Base-by-base conservation (phyloP, 2,113 vertebrate genomes). In the Colistium nudipinnis region DNA sequence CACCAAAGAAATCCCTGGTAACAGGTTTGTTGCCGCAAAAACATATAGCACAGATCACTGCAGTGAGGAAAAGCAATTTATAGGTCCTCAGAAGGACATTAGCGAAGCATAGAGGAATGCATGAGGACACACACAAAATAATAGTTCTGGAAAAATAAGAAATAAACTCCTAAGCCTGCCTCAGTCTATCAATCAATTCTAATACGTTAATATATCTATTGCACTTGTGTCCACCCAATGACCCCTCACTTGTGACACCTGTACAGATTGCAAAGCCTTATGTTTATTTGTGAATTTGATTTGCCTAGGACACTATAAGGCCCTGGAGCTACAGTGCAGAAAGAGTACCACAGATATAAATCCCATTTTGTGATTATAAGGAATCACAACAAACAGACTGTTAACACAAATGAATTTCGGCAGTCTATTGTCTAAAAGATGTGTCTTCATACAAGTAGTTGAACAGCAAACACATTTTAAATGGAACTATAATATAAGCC, bases 61-160 rank as follows among this genome's bases (percentile, higher is more conserved):
- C 31, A 31, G 24, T 8, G 38, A 70, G 22, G 30, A 43, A 10
- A 35, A 44, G 10, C 39, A 28, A 16, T 24, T 13, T 1, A 9
- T 44, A 24, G 6, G 57, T 79, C 55, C 62, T 56, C 19, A 57
- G 36, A 17, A 49, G 56, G 41, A 76, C 57, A n/a, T 71, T 22
- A 52, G 20, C 38, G 51, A 38, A 69, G 52, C 59, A 43, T 36
- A 57, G 38, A 66, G 51, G 49, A 66, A 54, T 76, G 30, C 47
- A 49, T 3, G 3, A 62, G 11, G 16, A 57, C 16, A 33, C 31
- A 19, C 3, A 6, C 6, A 0, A 12, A 71, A 31, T 6, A 36
- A n/a, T 35, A 3, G 12, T n/a, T 41, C 39, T 43, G 39, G n/a
- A 6, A 9, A 43, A 2, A 19, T 43, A 43, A n/a, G n/a, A n/a